phyloP scores from a whole-genome alignment of 2,797 vertebrate genomes.

The Parauchenoglanis ngamensis region DNA sequence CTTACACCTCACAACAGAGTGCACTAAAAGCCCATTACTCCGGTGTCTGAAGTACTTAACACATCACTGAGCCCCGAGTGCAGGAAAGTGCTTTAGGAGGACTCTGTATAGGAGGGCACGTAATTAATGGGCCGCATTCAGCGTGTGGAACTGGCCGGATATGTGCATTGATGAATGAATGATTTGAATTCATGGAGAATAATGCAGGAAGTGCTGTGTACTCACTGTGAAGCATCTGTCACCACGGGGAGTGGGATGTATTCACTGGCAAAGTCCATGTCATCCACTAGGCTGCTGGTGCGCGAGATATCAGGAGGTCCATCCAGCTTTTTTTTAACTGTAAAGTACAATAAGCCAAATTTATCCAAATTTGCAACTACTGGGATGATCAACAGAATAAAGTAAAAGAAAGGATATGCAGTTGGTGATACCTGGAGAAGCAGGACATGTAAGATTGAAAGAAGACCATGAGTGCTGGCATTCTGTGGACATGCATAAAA shows the following conservation, averaged over 20 bases:
- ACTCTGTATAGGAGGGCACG: not conserved
- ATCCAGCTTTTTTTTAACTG: constrained; percentile 69
- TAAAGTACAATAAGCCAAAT: not conserved
- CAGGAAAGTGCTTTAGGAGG: constrained; percentile 34
- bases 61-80: constrained; percentile 24
- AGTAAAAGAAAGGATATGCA: constrained; percentile 13
- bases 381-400: not conserved
- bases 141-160: not conserved
- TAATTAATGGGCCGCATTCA: constrained; percentile 18
- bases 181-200: constrained; percentile 51
- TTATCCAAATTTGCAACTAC: not conserved
- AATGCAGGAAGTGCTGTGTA: constrained; percentile 40
- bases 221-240: constrained; percentile 79
- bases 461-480: constrained; percentile 76
- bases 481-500: constrained; percentile 63
- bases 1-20: constrained; percentile 37
- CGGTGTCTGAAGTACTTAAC: constrained; percentile 28
- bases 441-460: constrained; percentile 73
- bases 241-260: constrained; percentile 75
- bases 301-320: constrained; percentile 72
- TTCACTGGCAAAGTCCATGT: constrained; percentile 78
- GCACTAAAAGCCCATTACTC: constrained; percentile 36
- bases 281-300: constrained; percentile 81
- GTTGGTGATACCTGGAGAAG: constrained; percentile 73
- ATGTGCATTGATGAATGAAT: constrained; percentile 42